A percentile compares a stretch with the other conserved stretches of the same genome.
These are phyloP conservation scores for Thysanoteuthis rhombus DNA, from an alignment of 2,888 invertebrate genomes.

Conservation along the genomic window DNA sequence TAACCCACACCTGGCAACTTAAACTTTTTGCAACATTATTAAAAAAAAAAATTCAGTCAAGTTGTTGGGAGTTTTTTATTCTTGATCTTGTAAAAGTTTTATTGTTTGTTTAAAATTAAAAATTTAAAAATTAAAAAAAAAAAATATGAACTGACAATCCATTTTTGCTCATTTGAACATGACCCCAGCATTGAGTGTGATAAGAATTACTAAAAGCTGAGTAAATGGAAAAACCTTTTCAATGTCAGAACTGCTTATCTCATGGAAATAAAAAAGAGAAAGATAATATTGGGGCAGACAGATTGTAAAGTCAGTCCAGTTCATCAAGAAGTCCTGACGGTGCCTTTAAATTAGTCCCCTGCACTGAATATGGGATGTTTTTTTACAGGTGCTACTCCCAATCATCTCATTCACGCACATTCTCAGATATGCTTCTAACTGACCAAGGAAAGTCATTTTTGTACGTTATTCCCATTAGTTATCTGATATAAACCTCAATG, in stretches of 20 bases:
- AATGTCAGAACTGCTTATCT: not conserved
- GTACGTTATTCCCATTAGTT: not conserved
- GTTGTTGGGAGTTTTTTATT: not conserved
- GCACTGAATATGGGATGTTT: not conserved
- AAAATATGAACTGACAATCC: not conserved
- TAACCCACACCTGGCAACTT: not conserved
- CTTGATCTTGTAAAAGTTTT: slow-evolving; percentile 12
- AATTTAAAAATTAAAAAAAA: not conserved
- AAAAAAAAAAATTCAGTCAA: not conserved
- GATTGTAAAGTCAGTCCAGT: not conserved
- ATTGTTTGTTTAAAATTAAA: not conserved
- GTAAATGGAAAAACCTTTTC: not conserved
- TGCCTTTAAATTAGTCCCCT: slow-evolving; percentile 12
- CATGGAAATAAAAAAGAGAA: not conserved
- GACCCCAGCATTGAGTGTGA: not conserved
- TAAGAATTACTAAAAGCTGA: not conserved
- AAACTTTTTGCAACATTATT: not conserved
- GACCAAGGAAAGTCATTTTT: not conserved
- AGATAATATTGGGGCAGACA: not conserved
- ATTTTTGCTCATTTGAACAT: not conserved
- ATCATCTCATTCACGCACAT: slow-evolving; percentile 12
- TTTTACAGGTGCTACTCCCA: slow-evolving; percentile 12
- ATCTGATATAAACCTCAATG: not conserved
- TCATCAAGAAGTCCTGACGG: slow-evolving; percentile 12
- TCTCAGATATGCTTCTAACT: slow-evolving; percentile 12